phyloP scores from a whole-genome alignment of 2,797 vertebrate genomes.

The Adrianichthys oophorus region DNA sequence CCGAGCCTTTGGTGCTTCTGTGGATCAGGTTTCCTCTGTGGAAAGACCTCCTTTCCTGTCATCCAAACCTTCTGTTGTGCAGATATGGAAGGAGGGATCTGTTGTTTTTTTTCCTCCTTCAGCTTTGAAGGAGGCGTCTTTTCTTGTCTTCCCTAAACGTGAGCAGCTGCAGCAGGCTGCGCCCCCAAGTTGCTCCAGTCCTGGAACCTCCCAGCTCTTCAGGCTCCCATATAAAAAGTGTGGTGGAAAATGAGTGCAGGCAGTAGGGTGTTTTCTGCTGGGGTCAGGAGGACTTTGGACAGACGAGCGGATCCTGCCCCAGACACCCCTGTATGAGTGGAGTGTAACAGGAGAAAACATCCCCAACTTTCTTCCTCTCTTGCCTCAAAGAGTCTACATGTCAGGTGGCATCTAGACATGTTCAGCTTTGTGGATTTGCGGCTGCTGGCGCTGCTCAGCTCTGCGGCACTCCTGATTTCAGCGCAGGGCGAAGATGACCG shows the following conservation, averaged over 20 bases:
- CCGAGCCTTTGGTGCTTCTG: constrained; percentile 45
- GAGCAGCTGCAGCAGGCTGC: constrained; percentile 67
- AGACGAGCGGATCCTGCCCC: constrained; percentile 82
- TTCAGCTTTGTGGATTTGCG: constrained; percentile 99
- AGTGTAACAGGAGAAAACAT: constrained; percentile 86
- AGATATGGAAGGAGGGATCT: constrained; percentile 76
- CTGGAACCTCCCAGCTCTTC: constrained; percentile 82
- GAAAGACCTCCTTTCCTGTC: constrained; percentile 51
- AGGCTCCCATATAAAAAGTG: constrained; percentile 88
- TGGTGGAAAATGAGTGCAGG: constrained; percentile 81
- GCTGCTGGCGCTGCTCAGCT: constrained; percentile 93
- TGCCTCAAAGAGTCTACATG: constrained; percentile 99
- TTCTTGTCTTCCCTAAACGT: constrained; percentile 75
- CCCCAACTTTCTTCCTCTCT: constrained; percentile 80
- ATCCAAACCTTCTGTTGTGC: constrained; percentile 69
- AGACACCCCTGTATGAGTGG: constrained; percentile 90
- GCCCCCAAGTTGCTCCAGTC: constrained; percentile 53
- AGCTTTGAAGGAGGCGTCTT: constrained; percentile 69
- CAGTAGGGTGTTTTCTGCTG: constrained; percentile 97
- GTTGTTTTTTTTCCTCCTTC: constrained; percentile 35
- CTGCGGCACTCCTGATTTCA: constrained; percentile 87
- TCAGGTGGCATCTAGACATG: constrained; percentile 95
- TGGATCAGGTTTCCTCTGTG: constrained; percentile 65
- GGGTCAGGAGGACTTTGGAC: constrained; percentile 87
- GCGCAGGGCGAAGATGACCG: constrained; percentile 95